Evolutionary conservation across 2,113 vertebrate genomes (phyloP).

Genomic region (Acrocephalus arundinaceus): DNA sequence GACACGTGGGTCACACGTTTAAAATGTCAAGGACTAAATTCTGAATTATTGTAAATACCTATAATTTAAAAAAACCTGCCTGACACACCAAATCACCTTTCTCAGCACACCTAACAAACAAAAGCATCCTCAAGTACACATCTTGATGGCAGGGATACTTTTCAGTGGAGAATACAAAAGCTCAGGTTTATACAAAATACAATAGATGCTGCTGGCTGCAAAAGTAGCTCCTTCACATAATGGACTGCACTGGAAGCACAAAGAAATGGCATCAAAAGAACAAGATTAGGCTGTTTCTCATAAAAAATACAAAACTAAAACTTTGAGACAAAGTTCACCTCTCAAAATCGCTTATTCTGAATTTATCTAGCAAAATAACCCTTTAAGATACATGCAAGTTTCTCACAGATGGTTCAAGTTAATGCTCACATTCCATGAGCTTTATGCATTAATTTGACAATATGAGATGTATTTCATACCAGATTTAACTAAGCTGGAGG

Average conservation of each 20-base stretch:
- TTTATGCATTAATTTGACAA: not conserved
- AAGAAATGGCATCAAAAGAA: not conserved
- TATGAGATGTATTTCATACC: slow-evolving; percentile 67
- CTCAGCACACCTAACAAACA: not conserved
- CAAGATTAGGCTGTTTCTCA: not conserved
- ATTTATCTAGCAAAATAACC: not conserved
- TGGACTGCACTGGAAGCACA: not conserved
- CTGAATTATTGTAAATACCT: not conserved
- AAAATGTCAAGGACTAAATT: not conserved
- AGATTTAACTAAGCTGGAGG: slow-evolving; percentile 78
- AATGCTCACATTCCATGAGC: not conserved
- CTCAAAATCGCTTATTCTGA: not conserved
- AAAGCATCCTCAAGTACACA: not conserved
- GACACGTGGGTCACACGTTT: not conserved
- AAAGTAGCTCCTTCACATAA: not conserved
- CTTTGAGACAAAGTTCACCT: not conserved
- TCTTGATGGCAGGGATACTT: not conserved
- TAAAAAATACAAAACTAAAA: not conserved
- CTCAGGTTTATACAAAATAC: not conserved
- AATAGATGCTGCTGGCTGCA: not conserved
- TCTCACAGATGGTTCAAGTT: not conserved
- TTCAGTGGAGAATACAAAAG: not conserved
- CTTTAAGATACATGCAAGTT: not conserved
- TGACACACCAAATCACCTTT: not conserved
- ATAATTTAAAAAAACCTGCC: not conserved